phyloP scores from a whole-genome alignment of 2,888 invertebrate genomes.

The Melanostoma scalare region DNA sequence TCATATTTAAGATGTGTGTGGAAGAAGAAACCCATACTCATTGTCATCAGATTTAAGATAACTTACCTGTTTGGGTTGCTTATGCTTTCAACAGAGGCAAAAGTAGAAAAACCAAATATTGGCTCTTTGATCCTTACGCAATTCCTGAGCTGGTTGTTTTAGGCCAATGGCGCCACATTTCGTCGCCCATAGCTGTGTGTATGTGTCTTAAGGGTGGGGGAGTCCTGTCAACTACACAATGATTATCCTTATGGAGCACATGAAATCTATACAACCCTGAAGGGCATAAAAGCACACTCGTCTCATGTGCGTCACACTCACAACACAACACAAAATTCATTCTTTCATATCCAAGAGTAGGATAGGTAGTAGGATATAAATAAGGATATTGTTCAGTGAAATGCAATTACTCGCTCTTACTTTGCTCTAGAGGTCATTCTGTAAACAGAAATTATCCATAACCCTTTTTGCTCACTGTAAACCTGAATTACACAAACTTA shows the following conservation, averaged over 20 bases:
- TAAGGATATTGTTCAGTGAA: constrained; percentile 58
- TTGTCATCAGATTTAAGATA: constrained; percentile 29
- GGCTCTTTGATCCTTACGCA: constrained; percentile 32
- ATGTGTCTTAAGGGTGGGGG: constrained; percentile 11
- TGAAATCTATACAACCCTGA: constrained; percentile 12
- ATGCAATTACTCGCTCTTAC: constrained; percentile 57
- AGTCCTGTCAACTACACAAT: constrained; percentile 45
- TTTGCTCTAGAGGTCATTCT: constrained; percentile 34
- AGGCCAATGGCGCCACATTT: constrained; percentile 30
- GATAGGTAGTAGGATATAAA: constrained; percentile 29
- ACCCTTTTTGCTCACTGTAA: constrained; percentile 17
- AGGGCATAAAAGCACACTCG: constrained; percentile 17
- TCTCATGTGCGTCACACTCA: background rate
- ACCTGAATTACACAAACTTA: constrained; percentile 3
- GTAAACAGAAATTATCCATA: constrained; percentile 61
- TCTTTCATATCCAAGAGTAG: constrained; percentile 8
- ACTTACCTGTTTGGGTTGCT: background rate
- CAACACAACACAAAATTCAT: constrained; percentile 17
- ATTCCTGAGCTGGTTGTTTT: background rate
- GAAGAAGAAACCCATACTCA: constrained; percentile 5
- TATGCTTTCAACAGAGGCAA: constrained; percentile 7
- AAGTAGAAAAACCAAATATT: constrained; percentile 3
- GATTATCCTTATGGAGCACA: constrained; percentile 38
- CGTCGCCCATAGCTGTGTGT: constrained; percentile 9
- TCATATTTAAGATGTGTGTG: background rate